Evolutionary conservation across 2,113 vertebrate genomes (phyloP).

Genomic region (Gopherus evgoodei): DNA sequence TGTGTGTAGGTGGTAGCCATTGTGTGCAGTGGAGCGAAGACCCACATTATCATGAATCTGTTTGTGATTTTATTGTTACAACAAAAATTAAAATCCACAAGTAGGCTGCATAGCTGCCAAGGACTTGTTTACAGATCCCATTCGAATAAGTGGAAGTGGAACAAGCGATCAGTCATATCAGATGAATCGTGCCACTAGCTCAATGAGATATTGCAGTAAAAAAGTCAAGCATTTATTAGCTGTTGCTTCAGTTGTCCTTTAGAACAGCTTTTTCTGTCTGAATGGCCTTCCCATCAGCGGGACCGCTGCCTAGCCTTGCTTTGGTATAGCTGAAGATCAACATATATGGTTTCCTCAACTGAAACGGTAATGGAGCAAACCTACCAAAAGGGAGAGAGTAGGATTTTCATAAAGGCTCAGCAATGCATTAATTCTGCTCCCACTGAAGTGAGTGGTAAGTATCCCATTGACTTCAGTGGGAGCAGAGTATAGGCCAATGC

Average conservation of each 20-base stretch:
- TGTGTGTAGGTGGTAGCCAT: not conserved
- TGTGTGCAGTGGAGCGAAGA: conserved; percentile 25
- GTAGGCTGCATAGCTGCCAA: not conserved
- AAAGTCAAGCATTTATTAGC: not conserved
- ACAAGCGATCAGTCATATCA: not conserved
- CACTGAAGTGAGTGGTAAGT: not conserved
- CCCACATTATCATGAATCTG: conserved; percentile 42
- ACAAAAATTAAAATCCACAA: conserved; percentile 42
- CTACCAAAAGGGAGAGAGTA: not conserved
- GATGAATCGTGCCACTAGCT: not conserved
- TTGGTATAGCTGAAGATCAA: not conserved
- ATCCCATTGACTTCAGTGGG: not conserved
- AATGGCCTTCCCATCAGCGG: not conserved
- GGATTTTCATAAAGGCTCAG: not conserved
- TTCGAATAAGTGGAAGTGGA: not conserved
- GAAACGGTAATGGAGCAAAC: not conserved
- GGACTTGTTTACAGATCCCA: conserved; percentile 34
- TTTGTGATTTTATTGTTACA: conserved; percentile 38
- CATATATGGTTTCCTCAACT: not conserved
- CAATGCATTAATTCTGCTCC: not conserved
- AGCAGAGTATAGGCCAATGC: not conserved
- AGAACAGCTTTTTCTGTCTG: not conserved
- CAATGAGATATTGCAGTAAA: not conserved
- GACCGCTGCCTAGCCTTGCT: not conserved
- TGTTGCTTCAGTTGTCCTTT: not conserved